Percentiles rank a stretch among this genome's conserved stretches.
Evolutionary conservation across 2,888 invertebrate genomes (phyloP).

Genomic region (Drosophila emarginata): DNA sequence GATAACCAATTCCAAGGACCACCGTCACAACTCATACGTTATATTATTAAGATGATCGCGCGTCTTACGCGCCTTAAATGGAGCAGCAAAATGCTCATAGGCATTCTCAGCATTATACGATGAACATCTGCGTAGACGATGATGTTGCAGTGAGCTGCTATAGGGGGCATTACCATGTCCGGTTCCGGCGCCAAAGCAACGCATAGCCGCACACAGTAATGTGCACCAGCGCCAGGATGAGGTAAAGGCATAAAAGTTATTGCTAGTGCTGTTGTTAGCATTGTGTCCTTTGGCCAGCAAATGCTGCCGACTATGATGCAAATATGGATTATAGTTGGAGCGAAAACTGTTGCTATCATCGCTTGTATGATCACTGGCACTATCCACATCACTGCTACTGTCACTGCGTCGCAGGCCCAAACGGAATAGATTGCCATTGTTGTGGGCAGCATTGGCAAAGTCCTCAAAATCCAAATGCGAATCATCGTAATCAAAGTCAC

Average conservation of each 20-base stretch:
- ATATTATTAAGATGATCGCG: conserved; percentile 82
- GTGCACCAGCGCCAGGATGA: conserved; percentile 82
- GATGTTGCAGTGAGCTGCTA: conserved; percentile 77
- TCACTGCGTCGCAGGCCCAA: conserved; percentile 72
- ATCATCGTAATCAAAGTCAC: conserved; percentile 78
- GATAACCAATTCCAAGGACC: conserved; percentile 53
- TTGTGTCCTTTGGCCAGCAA: conserved; percentile 71
- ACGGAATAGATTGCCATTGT: conserved; percentile 80
- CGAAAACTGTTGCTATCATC: conserved; percentile 80
- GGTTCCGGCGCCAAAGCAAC: conserved; percentile 80
- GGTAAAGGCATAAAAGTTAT: conserved; percentile 78
- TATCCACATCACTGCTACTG: conserved; percentile 53
- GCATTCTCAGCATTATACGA: conserved; percentile 78
- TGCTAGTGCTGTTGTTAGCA: conserved; percentile 44
- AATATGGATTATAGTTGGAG: conserved; percentile 80
- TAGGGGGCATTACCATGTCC: conserved; percentile 73
- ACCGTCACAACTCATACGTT: conserved; percentile 82
- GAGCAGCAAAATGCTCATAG: conserved; percentile 80
- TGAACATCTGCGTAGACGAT: conserved; percentile 74
- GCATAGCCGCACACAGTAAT: conserved; percentile 82
- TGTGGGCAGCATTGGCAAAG: conserved; percentile 70
- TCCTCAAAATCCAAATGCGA: conserved; percentile 68
- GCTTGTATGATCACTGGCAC: conserved; percentile 75
- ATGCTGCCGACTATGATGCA: conserved; percentile 80
- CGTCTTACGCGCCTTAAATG: conserved; percentile 80